phyloP scores from a whole-genome alignment of 2,797 vertebrate species.

The Spatula clypeata region DNA sequence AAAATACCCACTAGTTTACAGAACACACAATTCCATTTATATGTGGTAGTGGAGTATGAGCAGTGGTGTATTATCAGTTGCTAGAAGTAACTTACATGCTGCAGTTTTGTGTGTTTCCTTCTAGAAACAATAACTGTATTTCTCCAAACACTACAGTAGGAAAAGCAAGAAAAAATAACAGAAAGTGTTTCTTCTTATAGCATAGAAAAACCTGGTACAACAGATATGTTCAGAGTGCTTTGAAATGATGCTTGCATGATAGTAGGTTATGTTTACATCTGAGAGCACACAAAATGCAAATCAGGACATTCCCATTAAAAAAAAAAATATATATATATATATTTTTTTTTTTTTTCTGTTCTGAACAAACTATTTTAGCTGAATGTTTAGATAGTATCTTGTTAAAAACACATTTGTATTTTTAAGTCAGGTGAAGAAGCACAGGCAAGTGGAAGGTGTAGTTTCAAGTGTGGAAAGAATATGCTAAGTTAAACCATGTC shows the following conservation, averaged over 20 bases:
- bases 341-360: neutral
- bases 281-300: neutral
- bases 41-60: neutral
- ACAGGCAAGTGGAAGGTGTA: neutral
- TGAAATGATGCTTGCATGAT: neutral
- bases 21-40: neutral
- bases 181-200: neutral
- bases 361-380: neutral
- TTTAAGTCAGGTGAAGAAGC: neutral
- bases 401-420: neutral
- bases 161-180: neutral
- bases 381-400: neutral
- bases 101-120: neutral
- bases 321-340: too few relatives aligned
- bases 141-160: neutral
- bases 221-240: neutral
- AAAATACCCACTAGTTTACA: neutral
- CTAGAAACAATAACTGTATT: neutral
- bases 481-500: neutral
- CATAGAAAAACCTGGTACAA: neutral
- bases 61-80: neutral
- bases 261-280: neutral
- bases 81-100: constrained; percentile 16
- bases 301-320: neutral
- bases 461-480: neutral